Evolutionary conservation across 2,113 vertebrate species (phyloP), one percentile per base, ranked within the genome.

Genomic region (rat (Rattus norvegicus)): DNA sequence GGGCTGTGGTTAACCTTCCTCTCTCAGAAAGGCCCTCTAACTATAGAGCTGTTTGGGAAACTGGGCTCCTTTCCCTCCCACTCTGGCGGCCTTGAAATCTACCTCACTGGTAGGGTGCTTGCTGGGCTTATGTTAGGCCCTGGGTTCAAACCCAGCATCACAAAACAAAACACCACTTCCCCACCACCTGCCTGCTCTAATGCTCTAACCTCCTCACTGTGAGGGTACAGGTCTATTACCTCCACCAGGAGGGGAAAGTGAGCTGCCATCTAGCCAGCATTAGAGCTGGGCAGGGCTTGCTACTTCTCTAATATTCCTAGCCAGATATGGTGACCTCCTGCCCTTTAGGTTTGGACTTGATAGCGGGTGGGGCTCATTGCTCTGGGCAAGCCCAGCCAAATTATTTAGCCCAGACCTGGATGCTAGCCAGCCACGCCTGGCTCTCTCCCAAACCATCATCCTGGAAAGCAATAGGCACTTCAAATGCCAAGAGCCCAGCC

Each of bases 401-500:
- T 96, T 95, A 97, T 79, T 49, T 20, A 86, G 91, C 83, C 76
- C 30, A 61, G 89, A 65, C 67, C 92, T 98, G 96, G 97, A 97
- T 13, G 87, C 73, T 1, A 1, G 97, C 98, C 96, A 98, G 95
- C 54, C 20, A 20, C 73, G 95, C 52, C 94, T 97, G 97, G 98
- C 97, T 97, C 59, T 79, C 92, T 98, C 97, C 97, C 97, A 95
- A 89, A 91, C 85, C n/a, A 16, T 79, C 95, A 87, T 98, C 97
- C 96, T 97, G 96, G 98, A 97, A 98, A 97, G 97, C 98, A 97
- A 49, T 63, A 84, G 73, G 80, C 93, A 79, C 26, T 7, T 36
- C 5, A 11, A 75, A 89, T 95, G 95, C 95, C 97, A 96, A 87
- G 39, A 94, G 75, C 81, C 80, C 77, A 63, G 72, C 94, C 87